Percentiles rank a stretch among this genome's conserved stretches.
Evolutionary conservation across 2,888 invertebrate species (phyloP).

Genomic region (Pogonocherus hispidulus): DNA sequence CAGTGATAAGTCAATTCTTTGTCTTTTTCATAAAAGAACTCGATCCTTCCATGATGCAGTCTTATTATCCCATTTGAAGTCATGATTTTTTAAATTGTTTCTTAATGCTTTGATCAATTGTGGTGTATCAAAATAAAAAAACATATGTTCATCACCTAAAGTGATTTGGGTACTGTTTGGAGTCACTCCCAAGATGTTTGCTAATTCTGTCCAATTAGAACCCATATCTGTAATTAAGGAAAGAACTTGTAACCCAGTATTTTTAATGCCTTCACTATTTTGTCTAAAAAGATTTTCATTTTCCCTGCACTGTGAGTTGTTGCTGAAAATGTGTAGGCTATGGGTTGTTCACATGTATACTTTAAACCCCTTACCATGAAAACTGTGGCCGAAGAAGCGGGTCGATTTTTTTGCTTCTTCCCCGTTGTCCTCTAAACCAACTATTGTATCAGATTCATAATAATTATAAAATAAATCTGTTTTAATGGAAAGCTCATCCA

Average conservation of each 20-base stretch:
- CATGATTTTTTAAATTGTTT: not conserved
- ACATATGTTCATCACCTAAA: not conserved
- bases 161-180: not conserved
- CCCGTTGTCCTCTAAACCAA: conserved; percentile 37
- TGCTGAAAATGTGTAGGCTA: not conserved
- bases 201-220: not conserved
- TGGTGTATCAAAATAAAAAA: conserved; percentile 1
- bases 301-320: not conserved
- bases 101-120: conserved; percentile 2
- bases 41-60: too few relatives aligned
- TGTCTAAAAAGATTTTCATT: not conserved
- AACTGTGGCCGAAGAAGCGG: conserved; percentile 32
- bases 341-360: conserved; percentile 46
- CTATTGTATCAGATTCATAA: conserved; percentile 32
- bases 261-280: too few relatives aligned
- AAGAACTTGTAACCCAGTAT: too few relatives aligned
- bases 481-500: conserved; percentile 46
- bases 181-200: not conserved
- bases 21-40: not conserved
- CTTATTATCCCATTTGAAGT: not conserved
- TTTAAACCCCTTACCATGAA: conserved; percentile 43
- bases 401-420: conserved; percentile 35
- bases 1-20: not conserved
- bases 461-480: conserved; percentile 42
- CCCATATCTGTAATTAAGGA: not conserved